phyloP scores from a whole-genome alignment of 2,797 vertebrate genomes.

The Okamejei kenojei region DNA sequence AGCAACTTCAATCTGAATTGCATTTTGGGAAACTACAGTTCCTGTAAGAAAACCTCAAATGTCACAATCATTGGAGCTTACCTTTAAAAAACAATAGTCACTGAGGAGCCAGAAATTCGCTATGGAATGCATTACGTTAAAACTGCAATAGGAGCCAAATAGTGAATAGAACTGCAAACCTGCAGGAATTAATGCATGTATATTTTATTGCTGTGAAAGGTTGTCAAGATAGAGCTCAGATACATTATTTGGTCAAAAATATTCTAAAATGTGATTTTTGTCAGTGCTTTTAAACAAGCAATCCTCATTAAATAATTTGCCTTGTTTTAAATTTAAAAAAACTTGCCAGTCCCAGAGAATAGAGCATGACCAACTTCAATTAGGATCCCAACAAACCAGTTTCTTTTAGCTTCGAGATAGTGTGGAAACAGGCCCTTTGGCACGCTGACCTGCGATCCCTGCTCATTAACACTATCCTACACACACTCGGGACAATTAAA shows the following conservation, averaged over 20 bases:
- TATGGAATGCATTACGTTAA: neutral
- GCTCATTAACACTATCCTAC: too few species aligned
- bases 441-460: too few species aligned
- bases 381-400: neutral
- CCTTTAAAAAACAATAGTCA: constrained; percentile 12
- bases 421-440: too few species aligned
- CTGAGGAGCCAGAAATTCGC: constrained; percentile 1
- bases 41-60: neutral
- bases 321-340: neutral
- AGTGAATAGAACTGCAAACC: neutral
- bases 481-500: too few species aligned
- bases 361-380: neutral
- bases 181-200: neutral
- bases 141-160: constrained; percentile 10
- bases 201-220: neutral
- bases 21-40: neutral
- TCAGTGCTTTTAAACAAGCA: neutral
- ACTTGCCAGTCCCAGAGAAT: neutral
- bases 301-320: neutral
- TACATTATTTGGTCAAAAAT: neutral
- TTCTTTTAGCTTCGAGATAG: too few species aligned
- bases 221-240: neutral
- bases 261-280: neutral
- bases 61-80: constrained; percentile 23
- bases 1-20: constrained; percentile 6